Evolutionary conservation across 2,888 invertebrate genomes (phyloP), one percentile per base, ranked within the genome.

Genomic region (Monoplex corrugatus): DNA sequence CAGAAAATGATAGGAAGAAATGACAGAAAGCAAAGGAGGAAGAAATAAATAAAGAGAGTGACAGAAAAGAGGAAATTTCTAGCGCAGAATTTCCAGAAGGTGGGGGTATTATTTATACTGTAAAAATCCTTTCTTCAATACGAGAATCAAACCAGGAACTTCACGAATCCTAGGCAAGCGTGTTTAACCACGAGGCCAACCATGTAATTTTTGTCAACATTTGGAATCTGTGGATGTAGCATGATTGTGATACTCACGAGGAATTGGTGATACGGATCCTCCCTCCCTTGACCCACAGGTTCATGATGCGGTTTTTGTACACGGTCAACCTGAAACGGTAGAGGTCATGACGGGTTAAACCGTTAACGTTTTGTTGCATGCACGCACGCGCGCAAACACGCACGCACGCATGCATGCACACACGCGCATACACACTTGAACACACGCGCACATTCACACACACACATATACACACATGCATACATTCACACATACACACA

Each of bases 261-360:
- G 86, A 84, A 19, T 89, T 86, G 19, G 63, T 40, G 23, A 89
- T 75, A 19, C 87, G 72, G 13, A 91, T 63, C 44, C 87, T 89
- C 32, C 89, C 89, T 40, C 87, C 85, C 50, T 86, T 85, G 10
- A 87, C 32, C 91, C 91, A 91, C 23, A 85, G 75, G 72, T 90
- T 90, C 32, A 87, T 86, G 19, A 13, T 38, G 23, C n/a, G 80
- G 40, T 91, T 91, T 63, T 89, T 91, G 86, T 91, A 91, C 32
- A 75, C 43, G 19, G 86, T 89, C 38, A 86, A 57, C 43, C 91
- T 89, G 87, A 10, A 78, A 78, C 63, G 86, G 5, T 63, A 28
- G 57, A 35, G 13, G 19, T 10, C 23, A 57, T 10, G 32, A 80
- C 10, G n/a, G 2, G 57, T 57, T 57, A 2, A 57, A 2, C 28